phyloP scores from a whole-genome alignment of 64 coral and sea anemone species.

The Montipora capricornis region DNA sequence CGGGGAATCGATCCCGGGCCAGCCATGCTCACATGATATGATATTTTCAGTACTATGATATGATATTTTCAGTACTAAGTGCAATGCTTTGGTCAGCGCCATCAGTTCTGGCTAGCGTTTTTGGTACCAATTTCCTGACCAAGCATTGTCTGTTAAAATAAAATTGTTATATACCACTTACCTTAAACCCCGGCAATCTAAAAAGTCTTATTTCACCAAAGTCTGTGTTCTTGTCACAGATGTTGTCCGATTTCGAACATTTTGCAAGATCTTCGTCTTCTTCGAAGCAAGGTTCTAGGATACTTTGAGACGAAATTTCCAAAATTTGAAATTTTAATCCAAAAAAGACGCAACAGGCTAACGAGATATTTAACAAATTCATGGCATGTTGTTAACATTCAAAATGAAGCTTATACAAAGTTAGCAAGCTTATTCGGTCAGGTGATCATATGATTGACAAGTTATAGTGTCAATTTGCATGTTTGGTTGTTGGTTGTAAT shows the following conservation, averaged over 20 bases:
- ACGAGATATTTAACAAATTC: not conserved
- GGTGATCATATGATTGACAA: not conserved
- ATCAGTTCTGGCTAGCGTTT: too few species aligned
- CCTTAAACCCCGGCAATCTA: not conserved
- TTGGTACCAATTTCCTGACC: too few species aligned
- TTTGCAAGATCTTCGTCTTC: not conserved
- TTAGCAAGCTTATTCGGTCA: not conserved
- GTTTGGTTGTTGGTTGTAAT: not conserved
- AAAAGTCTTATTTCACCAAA: not conserved
- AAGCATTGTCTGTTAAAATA: not conserved
- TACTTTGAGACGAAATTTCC: not conserved
- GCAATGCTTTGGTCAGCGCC: too few species aligned
- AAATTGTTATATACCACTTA: not conserved
- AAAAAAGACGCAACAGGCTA: not conserved
- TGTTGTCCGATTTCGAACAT: not conserved
- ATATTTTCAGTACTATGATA: too few species aligned
- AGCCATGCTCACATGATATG: too few species aligned
- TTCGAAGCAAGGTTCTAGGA: slow-evolving; percentile 1
- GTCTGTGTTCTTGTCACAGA: not conserved
- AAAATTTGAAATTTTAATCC: not conserved
- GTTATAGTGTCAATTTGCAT: not conserved
- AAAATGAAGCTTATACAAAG: not conserved
- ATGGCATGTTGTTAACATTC: not conserved
- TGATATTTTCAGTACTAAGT: too few species aligned
- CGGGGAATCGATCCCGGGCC: too few species aligned